Conservation (phyloP, 2,113 vertebrate genomes). For the Rhineura floridana region DNA sequence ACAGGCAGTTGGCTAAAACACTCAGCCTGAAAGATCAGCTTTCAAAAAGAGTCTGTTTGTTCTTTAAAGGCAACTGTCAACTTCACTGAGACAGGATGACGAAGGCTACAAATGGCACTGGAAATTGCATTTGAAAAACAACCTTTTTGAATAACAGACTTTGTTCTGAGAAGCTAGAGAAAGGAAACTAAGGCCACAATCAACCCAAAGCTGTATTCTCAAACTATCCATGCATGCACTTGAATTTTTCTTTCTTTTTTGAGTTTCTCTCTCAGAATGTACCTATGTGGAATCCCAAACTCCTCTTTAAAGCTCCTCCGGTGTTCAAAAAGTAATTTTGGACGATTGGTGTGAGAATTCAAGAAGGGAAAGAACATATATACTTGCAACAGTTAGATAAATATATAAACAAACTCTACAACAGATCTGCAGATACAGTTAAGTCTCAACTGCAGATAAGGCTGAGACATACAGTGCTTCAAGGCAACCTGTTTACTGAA, state of each 20-base stretch:
- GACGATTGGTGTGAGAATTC: background rate
- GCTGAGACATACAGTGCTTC: background rate
- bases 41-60: slow-evolving; percentile 51
- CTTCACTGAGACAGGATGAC: slow-evolving; percentile 42
- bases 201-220: slow-evolving; percentile 5
- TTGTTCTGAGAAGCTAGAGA: background rate
- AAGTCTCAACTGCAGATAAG: background rate
- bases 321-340: background rate
- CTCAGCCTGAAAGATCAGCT: slow-evolving; percentile 42
- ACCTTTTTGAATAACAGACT: slow-evolving; percentile 26
- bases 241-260: background rate
- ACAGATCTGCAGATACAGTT: background rate
- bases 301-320: background rate
- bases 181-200: slow-evolving; percentile 39
- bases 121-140: slow-evolving; percentile 28
- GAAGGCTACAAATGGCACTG: slow-evolving; percentile 55
- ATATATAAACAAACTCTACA: background rate
- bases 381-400: background rate
- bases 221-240: background rate
- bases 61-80: slow-evolving; percentile 61
- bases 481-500: background rate
- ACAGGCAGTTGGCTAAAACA: slow-evolving; percentile 45
- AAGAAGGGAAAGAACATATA: no score
- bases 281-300: background rate
- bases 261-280: background rate